A percentile compares a stretch with the other conserved stretches of the same genome.
Evolutionary conservation across 2,888 invertebrate genomes (phyloP).

Genomic region (Nomada lathburiana): DNA sequence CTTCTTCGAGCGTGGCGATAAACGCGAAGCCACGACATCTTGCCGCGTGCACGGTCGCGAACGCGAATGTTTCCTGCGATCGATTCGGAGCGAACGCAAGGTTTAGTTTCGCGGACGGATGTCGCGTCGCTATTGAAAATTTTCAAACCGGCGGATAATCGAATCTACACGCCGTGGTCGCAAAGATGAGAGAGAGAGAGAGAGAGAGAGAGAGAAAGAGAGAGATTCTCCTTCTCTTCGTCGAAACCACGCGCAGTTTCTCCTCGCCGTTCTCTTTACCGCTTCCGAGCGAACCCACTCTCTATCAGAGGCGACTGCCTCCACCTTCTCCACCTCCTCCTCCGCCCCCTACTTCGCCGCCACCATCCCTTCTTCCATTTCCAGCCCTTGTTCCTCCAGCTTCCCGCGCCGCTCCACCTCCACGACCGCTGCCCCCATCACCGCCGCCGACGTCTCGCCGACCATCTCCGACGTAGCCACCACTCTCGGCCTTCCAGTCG

Average conservation of each 20-base stretch:
- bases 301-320: slow-evolving; percentile 27
- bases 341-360: slow-evolving; percentile 11
- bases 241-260: slow-evolving; percentile 41
- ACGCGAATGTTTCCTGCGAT: neutral
- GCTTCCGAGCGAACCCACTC: slow-evolving; percentile 33
- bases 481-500: slow-evolving; percentile 35
- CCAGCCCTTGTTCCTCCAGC: slow-evolving; percentile 11
- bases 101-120: neutral
- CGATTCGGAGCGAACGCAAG: neutral
- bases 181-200: neutral
- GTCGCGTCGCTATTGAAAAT: neutral
- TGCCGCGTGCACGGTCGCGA: too few species aligned
- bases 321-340: slow-evolving; percentile 24
- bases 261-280: slow-evolving; percentile 41
- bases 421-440: slow-evolving; percentile 26
- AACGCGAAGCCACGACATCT: too few species aligned
- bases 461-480: slow-evolving; percentile 56
- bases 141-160: slow-evolving; percentile 18
- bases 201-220: neutral
- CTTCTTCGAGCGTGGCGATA: too few species aligned
- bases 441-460: slow-evolving; percentile 24
- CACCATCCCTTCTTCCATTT: neutral
- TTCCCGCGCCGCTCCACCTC: slow-evolving; percentile 8
- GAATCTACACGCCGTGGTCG: slow-evolving; percentile 21
- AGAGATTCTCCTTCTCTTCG: slow-evolving; percentile 35